phyloP scores from a whole-genome alignment of 2,888 invertebrate genomes.

The Homarus gammarus region DNA sequence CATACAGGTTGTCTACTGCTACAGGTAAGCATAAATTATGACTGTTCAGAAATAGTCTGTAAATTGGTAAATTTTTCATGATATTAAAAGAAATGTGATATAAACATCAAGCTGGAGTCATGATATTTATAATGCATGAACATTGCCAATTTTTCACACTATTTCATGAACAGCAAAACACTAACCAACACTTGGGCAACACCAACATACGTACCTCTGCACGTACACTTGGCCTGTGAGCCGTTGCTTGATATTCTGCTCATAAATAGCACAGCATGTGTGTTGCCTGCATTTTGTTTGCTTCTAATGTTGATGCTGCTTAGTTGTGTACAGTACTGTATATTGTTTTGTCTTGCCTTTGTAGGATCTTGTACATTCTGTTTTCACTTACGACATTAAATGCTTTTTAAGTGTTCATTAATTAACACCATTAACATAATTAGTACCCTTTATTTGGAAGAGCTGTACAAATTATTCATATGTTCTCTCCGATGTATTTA shows the following conservation, averaged over 20 bases:
- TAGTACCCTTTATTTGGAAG: not conserved
- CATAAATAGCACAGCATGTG: constrained; percentile 17
- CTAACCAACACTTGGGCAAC: constrained; percentile 34
- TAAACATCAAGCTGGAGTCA: not conserved
- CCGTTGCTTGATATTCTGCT: not conserved
- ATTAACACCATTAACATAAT: not conserved
- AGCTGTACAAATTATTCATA: not conserved
- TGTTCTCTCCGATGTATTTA: too few relatives aligned
- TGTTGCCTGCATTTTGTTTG: constrained; percentile 31
- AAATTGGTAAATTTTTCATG: not conserved
- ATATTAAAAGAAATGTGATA: constrained; percentile 18
- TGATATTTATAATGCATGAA: not conserved
- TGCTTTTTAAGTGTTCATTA: not conserved
- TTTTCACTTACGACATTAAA: not conserved
- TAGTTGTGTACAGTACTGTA: not conserved
- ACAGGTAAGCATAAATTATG: constrained; percentile 52
- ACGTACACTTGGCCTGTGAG: constrained; percentile 12
- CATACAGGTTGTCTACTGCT: constrained; percentile 50
- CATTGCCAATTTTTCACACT: constrained; percentile 2
- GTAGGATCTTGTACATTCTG: not conserved
- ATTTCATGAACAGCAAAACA: constrained; percentile 20
- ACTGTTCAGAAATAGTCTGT: constrained; percentile 46
- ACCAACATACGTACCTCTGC: constrained; percentile 15
- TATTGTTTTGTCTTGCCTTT: not conserved
- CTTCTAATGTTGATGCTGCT: not conserved